phyloP scores from a whole-genome alignment of 2,888 invertebrate genomes.

The Agriotes lineatus region DNA sequence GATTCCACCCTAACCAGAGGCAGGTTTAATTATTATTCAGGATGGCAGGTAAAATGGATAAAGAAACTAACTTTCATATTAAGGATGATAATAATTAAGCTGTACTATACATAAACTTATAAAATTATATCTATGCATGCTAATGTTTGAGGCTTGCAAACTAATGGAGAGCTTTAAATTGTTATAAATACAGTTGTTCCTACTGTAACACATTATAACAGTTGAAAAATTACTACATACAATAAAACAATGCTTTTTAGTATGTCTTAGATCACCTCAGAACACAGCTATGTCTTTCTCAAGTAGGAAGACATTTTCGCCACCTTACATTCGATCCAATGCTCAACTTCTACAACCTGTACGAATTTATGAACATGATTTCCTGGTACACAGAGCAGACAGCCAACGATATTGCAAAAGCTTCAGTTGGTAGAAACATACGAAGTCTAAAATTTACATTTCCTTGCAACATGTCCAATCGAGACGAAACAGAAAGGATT shows the following conservation, averaged over 20 bases:
- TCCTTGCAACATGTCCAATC: constrained; percentile 78
- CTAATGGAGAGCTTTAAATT: too few relatives aligned
- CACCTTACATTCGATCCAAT: constrained; percentile 79
- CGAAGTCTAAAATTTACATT: constrained; percentile 77
- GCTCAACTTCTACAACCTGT: constrained; percentile 84
- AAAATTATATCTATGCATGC: too few relatives aligned
- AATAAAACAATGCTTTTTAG: constrained; percentile 63
- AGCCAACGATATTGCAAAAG: constrained; percentile 51
- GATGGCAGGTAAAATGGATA: constrained; percentile 81
- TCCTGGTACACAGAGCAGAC: constrained; percentile 78
- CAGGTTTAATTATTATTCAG: constrained; percentile 84
- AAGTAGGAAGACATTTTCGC: constrained; percentile 76
- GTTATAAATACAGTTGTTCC: not conserved
- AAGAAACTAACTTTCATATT: not conserved
- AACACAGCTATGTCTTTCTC: constrained; percentile 77
- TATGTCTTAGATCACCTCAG: constrained; percentile 81
- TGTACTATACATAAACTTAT: too few relatives aligned
- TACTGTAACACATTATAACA: not conserved
- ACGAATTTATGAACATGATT: constrained; percentile 87
- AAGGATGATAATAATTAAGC: not conserved
- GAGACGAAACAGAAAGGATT: constrained; percentile 73
- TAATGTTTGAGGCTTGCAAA: too few relatives aligned
- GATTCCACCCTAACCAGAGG: constrained; percentile 81
- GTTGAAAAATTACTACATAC: not conserved
- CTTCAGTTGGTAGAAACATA: constrained; percentile 71